phyloP scores from a whole-genome alignment of 2,797 vertebrate genomes.

The Chaunax sp. region DNA sequence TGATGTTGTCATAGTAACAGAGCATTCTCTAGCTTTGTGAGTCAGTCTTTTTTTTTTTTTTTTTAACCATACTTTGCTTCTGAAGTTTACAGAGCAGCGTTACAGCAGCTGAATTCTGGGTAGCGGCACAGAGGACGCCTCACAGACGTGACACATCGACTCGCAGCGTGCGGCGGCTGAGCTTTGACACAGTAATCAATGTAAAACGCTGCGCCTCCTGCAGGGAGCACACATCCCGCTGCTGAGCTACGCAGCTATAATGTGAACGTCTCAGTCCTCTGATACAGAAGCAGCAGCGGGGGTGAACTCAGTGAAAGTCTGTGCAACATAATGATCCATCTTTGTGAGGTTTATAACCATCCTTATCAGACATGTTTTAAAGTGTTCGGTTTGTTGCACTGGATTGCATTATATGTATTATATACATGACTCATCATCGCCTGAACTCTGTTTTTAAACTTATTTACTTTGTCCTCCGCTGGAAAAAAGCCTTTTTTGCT shows the following conservation, averaged over 20 bases:
- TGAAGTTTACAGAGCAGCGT: too few relatives aligned
- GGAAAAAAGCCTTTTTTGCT: too few relatives aligned
- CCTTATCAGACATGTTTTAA: too few relatives aligned
- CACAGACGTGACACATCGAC: slow-evolving; percentile 2
- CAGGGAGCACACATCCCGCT: slow-evolving; percentile 29
- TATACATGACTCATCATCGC: too few relatives aligned
- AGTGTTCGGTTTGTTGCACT: too few relatives aligned
- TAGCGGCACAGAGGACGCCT: slow-evolving; percentile 2
- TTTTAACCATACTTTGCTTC: too few relatives aligned
- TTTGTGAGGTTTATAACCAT: not conserved
- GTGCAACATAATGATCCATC: slow-evolving; percentile 2
- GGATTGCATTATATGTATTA: too few relatives aligned
- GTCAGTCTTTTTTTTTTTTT: too few relatives aligned
- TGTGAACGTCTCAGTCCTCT: slow-evolving; percentile 25
- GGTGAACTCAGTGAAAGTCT: not conserved
- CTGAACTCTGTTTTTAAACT: too few relatives aligned
- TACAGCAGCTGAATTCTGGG: slow-evolving; percentile 6
- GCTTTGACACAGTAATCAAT: slow-evolving; percentile 47
- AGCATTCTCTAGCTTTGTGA: too few relatives aligned
- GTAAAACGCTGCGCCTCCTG: slow-evolving; percentile 37
- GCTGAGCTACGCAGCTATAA: slow-evolving; percentile 7
- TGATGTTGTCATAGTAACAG: too few relatives aligned
- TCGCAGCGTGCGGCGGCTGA: slow-evolving; percentile 20
- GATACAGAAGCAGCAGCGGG: slow-evolving; percentile 13
- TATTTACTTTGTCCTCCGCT: too few relatives aligned